These are phyloP conservation scores for Tachuris rubrigastra DNA, from an alignment of 2,113 vertebrate species.

Conservation along the genomic window DNA sequence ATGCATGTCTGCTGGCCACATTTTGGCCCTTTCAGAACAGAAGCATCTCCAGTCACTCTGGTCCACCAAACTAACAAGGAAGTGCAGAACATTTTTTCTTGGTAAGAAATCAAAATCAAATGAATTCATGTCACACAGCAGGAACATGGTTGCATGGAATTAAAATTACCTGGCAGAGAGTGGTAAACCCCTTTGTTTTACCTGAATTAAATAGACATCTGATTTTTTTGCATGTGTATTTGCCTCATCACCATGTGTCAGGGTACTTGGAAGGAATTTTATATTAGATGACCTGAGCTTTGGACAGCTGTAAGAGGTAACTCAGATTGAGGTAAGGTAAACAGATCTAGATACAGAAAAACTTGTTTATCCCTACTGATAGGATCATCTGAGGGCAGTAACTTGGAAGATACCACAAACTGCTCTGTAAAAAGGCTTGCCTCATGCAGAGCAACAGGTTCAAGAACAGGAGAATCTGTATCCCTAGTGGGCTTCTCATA, in stretches of 20 bases:
- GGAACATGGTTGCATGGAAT: neutral
- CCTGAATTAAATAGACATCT: neutral
- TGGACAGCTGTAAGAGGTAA: neutral
- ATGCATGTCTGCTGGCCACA: neutral
- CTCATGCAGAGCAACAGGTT: neutral
- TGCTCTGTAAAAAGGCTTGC: neutral
- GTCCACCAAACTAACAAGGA: neutral
- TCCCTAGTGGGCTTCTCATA: neutral
- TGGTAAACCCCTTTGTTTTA: neutral
- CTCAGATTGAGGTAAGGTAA: neutral
- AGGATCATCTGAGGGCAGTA: neutral
- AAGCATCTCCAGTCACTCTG: neutral
- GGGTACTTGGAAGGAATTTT: neutral
- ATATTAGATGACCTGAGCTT: neutral
- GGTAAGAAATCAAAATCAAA: neutral
- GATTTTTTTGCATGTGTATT: neutral
- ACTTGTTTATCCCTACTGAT: neutral
- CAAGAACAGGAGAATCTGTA: neutral
- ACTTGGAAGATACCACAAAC: neutral
- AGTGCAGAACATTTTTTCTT: neutral
- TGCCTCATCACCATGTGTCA: neutral
- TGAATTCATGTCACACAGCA: neutral
- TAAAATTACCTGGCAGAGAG: neutral
- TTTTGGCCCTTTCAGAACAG: neutral
- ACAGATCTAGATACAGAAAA: neutral